A percentile compares a stretch with the other conserved stretches of the same genome.
Evolutionary conservation across 2,113 vertebrate species (phyloP).

Genomic region (Polypterus senegalus): DNA sequence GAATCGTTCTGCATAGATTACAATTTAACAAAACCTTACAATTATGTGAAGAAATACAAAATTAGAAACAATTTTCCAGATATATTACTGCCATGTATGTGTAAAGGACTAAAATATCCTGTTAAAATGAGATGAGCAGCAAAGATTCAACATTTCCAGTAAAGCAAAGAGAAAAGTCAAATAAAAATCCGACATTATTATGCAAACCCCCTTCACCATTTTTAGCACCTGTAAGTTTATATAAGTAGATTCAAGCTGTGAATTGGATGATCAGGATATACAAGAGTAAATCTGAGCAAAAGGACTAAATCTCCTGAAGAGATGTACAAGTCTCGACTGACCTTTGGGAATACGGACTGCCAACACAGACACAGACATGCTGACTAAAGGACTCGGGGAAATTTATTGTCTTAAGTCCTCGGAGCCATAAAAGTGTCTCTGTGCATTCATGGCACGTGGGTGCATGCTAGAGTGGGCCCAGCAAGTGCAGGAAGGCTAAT

Average conservation of each 20-base stretch:
- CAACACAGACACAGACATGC: neutral
- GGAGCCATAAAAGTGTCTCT: neutral
- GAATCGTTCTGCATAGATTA: too few relatives aligned
- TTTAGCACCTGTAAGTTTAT: conserved; percentile 12
- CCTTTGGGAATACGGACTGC: conserved; percentile 3
- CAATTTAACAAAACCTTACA: too few relatives aligned
- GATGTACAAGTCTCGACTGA: conserved; percentile 9
- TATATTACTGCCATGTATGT: too few relatives aligned
- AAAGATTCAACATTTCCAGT: too few relatives aligned
- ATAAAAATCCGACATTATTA: too few relatives aligned
- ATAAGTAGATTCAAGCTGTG: conserved; percentile 25
- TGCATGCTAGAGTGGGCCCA: conserved; percentile 1
- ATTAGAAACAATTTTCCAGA: too few relatives aligned
- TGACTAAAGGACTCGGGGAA: conserved; percentile 14
- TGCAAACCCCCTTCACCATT: neutral
- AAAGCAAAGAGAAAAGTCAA: too few relatives aligned
- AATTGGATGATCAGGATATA: conserved; percentile 10
- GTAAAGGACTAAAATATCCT: too few relatives aligned
- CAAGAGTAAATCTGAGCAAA: conserved; percentile 18
- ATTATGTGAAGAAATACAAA: too few relatives aligned
- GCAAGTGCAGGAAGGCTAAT: conserved; percentile 1
- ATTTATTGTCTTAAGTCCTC: neutral
- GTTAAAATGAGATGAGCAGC: too few relatives aligned
- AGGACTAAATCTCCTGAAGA: conserved; percentile 21
- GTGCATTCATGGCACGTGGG: conserved; percentile 7